Evolutionary conservation across 2,113 vertebrate species (phyloP).

Genomic region (Brachirus orientalis): DNA sequence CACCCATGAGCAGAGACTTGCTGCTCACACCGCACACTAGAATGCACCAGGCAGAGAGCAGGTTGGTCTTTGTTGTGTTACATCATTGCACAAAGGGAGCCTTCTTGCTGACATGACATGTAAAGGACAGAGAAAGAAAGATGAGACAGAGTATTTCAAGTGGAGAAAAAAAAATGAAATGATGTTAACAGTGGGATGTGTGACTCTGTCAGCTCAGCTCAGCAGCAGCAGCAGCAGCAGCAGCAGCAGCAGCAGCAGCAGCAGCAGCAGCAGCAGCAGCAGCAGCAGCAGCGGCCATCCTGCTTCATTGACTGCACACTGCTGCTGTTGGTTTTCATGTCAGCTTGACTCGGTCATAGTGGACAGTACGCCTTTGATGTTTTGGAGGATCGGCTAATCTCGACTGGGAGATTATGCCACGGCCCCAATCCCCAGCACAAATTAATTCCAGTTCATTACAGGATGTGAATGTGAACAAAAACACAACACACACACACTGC

Average conservation of each 20-base stretch:
- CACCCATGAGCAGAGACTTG: constrained; percentile 31
- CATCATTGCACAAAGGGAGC: constrained; percentile 48
- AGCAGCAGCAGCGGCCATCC: too few species aligned
- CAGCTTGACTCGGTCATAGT: constrained; percentile 39
- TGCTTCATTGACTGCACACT: constrained; percentile 1
- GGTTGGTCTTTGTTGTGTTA: constrained; percentile 48
- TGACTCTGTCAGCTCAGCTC: constrained; percentile 53
- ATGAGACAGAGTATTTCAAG: constrained; percentile 22
- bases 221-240: constrained; percentile 47
- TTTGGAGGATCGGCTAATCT: constrained; percentile 48
- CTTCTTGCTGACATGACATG: constrained; percentile 65
- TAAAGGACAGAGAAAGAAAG: constrained; percentile 35
- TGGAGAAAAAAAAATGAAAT: neutral
- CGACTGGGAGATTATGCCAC: constrained; percentile 63
- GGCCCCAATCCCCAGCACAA: constrained; percentile 47
- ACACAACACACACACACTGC: constrained; percentile 6
- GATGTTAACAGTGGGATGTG: constrained; percentile 36
- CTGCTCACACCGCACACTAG: constrained; percentile 46
- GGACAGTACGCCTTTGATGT: constrained; percentile 57
- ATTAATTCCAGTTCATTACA: constrained; percentile 57
- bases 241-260: too few species aligned
- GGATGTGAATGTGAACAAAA: constrained; percentile 5
- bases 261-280: too few species aligned
- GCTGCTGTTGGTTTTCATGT: constrained; percentile 41
- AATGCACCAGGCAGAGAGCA: constrained; percentile 35